phyloP scores from a whole-genome alignment of 2,797 vertebrate genomes.

The Aplochiton taeniatus region DNA sequence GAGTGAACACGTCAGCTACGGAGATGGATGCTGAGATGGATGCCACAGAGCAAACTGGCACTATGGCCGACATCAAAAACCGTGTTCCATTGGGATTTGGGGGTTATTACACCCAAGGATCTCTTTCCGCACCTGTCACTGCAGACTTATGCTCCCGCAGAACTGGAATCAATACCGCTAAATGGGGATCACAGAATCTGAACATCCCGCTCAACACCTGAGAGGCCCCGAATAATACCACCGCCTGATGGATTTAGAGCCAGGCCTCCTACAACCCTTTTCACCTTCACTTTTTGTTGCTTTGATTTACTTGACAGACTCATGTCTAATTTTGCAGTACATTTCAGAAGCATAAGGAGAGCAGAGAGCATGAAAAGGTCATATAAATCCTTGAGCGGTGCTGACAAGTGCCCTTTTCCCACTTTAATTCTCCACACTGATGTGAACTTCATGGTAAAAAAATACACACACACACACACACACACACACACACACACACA shows the following conservation, averaged over 20 bases:
- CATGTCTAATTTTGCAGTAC: constrained; percentile 59
- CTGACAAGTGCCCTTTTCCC: constrained; percentile 62
- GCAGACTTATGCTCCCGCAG: constrained; percentile 54
- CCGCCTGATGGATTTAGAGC: constrained; percentile 32
- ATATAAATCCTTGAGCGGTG: constrained; percentile 48
- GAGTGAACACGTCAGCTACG: constrained; percentile 46
- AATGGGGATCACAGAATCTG: constrained; percentile 64
- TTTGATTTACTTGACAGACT: constrained; percentile 62
- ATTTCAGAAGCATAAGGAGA: constrained; percentile 27
- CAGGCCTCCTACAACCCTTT: constrained; percentile 29
- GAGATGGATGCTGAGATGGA: constrained; percentile 46
- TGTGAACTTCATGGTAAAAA: constrained; percentile 41
- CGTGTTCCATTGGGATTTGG: constrained; percentile 49
- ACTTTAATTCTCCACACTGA: constrained; percentile 48
- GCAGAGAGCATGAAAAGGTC: constrained; percentile 62
- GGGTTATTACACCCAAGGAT: constrained; percentile 61
- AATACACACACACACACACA: no score
- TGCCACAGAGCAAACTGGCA: constrained; percentile 44
- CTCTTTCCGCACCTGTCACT: constrained; percentile 59
- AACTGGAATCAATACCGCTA: constrained; percentile 71
- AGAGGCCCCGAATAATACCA: constrained; percentile 39
- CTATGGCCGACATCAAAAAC: constrained; percentile 44
- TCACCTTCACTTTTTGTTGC: constrained; percentile 54
- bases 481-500: no score
- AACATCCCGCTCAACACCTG: constrained; percentile 44